These are phyloP conservation scores for Xylota sylvarum DNA, from an alignment of 2,888 invertebrate genomes.

Conservation along the genomic window DNA sequence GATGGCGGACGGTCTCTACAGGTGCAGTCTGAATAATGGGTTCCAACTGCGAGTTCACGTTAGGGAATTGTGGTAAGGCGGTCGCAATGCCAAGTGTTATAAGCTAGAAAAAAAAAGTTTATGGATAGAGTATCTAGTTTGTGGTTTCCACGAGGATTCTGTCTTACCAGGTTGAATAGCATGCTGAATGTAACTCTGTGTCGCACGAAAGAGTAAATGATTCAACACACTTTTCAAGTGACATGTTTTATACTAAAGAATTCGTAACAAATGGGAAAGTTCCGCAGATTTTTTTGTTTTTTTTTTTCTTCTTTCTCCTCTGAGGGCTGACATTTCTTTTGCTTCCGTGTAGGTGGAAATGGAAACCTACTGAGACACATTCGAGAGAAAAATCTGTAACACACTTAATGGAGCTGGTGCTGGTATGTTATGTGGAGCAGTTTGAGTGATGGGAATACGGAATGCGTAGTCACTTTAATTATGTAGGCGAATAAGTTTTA, in stretches of 20 bases:
- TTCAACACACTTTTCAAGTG: constrained; percentile 34
- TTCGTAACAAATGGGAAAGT: constrained; percentile 40
- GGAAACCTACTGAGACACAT: constrained; percentile 34
- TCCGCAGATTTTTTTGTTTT: background rate
- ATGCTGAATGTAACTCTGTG: constrained; percentile 24
- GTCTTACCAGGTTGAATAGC: constrained; percentile 58
- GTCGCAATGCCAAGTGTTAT: constrained; percentile 16
- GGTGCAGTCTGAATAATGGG: constrained; percentile 14
- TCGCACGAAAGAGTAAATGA: constrained; percentile 31
- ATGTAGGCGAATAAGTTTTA: constrained; percentile 38
- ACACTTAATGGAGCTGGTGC: background rate
- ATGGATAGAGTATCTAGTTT: constrained; percentile 5
- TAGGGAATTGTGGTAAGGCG: constrained; percentile 37
- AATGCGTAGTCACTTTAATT: constrained; percentile 45
- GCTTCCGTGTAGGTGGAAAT: constrained; percentile 42
- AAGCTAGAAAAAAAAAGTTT: constrained; percentile 29
- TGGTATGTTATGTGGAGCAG: constrained; percentile 34
- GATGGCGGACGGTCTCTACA: constrained; percentile 20
- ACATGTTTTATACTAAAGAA: constrained; percentile 61
- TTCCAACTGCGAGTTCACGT: constrained; percentile 61
- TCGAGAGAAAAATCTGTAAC: constrained; percentile 10
- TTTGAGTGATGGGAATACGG: constrained; percentile 47
- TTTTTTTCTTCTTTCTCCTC: background rate
- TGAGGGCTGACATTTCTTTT: background rate
- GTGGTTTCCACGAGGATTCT: constrained; percentile 15